These are phyloP conservation scores for Cephus pulcher DNA, from an alignment of 2,888 invertebrate species.

Conservation along the genomic window DNA sequence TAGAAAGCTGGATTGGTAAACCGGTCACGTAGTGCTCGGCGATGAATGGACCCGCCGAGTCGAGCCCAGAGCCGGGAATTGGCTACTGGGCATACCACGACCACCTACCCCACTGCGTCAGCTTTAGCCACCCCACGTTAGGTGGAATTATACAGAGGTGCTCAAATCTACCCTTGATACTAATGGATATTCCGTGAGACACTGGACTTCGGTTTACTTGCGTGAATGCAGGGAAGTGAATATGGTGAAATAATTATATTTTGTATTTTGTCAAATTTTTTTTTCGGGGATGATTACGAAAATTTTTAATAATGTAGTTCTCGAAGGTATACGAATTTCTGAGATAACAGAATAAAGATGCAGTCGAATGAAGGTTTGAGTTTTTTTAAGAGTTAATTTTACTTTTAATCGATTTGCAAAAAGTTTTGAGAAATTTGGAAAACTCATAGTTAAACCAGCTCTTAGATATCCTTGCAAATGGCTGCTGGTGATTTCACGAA, in stretches of 20 bases:
- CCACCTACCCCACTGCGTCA: constrained; percentile 62
- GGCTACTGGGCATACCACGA: constrained; percentile 65
- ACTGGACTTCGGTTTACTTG: not conserved
- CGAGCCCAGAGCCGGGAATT: constrained; percentile 64
- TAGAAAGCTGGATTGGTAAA: constrained; percentile 60
- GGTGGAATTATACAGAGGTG: constrained; percentile 39
- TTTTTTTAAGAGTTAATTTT: not conserved
- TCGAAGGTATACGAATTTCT: not conserved
- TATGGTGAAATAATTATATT: not conserved
- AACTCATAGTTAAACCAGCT: not conserved
- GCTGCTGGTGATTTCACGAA: no score
- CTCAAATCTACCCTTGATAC: constrained; percentile 12
- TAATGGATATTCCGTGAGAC: not conserved
- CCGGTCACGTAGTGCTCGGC: constrained; percentile 66
- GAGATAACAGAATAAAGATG: not conserved
- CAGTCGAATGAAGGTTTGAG: not conserved
- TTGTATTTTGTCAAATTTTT: not conserved
- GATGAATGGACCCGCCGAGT: constrained; percentile 67
- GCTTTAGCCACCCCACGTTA: constrained; percentile 56
- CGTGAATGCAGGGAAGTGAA: not conserved
- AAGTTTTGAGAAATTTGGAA: not conserved
- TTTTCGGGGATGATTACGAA: not conserved
- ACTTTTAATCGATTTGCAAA: not conserved
- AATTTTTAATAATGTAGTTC: not conserved
- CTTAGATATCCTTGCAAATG: not conserved